Evolutionary conservation across 1,140 invertebrate genomes (phyloP).

Genomic region (Mactra quadrangularis): DNA sequence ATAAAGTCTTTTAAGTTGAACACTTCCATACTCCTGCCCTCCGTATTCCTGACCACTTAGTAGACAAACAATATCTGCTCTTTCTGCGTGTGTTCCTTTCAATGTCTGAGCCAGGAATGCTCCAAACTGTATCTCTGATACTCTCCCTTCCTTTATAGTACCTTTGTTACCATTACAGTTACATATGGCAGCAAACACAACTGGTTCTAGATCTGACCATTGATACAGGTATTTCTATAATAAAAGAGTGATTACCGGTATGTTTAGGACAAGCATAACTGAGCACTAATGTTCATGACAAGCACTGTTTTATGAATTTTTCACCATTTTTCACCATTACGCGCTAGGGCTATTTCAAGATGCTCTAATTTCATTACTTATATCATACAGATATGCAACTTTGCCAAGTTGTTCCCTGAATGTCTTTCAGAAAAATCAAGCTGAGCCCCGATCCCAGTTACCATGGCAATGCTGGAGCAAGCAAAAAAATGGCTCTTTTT

Average conservation of each 20-base stretch:
- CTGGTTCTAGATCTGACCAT: not conserved
- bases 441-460: too few relatives aligned
- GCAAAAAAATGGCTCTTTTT: too few relatives aligned
- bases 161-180: slow-evolving; percentile 27
- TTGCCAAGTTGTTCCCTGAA: too few relatives aligned
- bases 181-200: slow-evolving; percentile 1
- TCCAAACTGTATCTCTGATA: slow-evolving; percentile 42
- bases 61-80: slow-evolving; percentile 31
- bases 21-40: slow-evolving; percentile 11
- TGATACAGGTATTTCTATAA: slow-evolving; percentile 8
- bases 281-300: not conserved
- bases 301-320: not conserved
- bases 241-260: not conserved
- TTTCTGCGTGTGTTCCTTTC: slow-evolving; percentile 49
- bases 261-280: not conserved
- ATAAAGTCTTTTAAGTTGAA: slow-evolving; percentile 24
- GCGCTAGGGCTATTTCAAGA: too few relatives aligned
- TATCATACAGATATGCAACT: too few relatives aligned
- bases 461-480: too few relatives aligned
- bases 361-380: too few relatives aligned
- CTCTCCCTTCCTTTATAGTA: slow-evolving; percentile 12
- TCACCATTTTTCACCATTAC: not conserved
- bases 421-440: too few relatives aligned
- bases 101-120: slow-evolving; percentile 41
- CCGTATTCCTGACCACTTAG: slow-evolving; percentile 15